These are phyloP conservation scores for Clinocottus analis DNA, from an alignment of 2,113 vertebrate genomes.

Conservation along the genomic window DNA sequence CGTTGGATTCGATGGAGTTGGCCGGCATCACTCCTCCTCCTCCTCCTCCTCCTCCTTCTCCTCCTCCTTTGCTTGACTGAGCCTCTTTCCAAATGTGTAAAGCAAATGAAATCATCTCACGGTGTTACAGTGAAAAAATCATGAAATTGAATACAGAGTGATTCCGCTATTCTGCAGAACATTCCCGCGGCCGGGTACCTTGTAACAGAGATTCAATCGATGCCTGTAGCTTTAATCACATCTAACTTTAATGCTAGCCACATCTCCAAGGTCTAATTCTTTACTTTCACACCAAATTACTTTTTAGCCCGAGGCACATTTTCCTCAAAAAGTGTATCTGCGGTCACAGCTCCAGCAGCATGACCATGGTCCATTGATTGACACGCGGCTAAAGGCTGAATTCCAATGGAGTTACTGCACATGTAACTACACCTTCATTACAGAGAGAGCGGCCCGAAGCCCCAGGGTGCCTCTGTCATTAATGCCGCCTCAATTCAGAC, in stretches of 20 bases:
- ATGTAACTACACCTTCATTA: slow-evolving; percentile 54
- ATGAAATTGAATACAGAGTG: slow-evolving; percentile 50
- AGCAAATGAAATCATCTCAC: slow-evolving; percentile 66
- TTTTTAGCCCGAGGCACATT: slow-evolving; percentile 61
- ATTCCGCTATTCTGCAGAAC: slow-evolving; percentile 49
- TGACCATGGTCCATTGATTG: slow-evolving; percentile 66
- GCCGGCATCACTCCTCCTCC: slow-evolving; percentile 2
- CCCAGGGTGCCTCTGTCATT: slow-evolving; percentile 36
- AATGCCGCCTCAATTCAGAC: slow-evolving; percentile 30
- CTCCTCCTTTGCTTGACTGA: not conserved
- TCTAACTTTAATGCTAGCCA: slow-evolving; percentile 69
- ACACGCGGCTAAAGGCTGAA: slow-evolving; percentile 56
- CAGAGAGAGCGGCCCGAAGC: slow-evolving; percentile 14
- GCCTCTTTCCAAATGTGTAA: slow-evolving; percentile 49
- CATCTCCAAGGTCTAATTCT: slow-evolving; percentile 73
- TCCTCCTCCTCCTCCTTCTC: not conserved
- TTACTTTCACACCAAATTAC: slow-evolving; percentile 78
- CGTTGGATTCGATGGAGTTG: slow-evolving; percentile 33
- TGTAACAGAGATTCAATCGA: slow-evolving; percentile 69
- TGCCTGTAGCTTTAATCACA: slow-evolving; percentile 76
- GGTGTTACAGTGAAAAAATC: slow-evolving; percentile 60
- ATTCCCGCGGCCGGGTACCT: slow-evolving; percentile 54
- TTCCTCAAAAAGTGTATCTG: slow-evolving; percentile 54
- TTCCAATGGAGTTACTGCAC: slow-evolving; percentile 44
- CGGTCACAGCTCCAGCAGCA: slow-evolving; percentile 55